These are phyloP conservation scores for Drosophila ironensis DNA, from an alignment of 1,140 invertebrate species.

Conservation along the genomic window DNA sequence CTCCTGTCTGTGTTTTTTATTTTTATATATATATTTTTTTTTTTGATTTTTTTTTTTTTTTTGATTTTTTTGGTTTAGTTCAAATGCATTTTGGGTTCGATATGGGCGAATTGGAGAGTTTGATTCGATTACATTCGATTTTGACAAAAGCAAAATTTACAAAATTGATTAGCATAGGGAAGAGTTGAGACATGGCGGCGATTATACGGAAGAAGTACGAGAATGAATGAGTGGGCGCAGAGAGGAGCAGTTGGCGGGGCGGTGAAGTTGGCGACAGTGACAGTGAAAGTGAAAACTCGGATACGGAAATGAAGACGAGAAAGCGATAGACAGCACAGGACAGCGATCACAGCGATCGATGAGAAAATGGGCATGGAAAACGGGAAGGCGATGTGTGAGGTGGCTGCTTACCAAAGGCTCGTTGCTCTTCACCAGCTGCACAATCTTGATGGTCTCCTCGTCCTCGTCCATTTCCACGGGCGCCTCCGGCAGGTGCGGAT, in stretches of 20 bases:
- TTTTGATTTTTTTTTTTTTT: conserved; percentile 29
- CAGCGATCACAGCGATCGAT: conserved; percentile 23
- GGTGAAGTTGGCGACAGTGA: conserved; percentile 1
- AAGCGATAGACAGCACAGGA: conserved; percentile 31
- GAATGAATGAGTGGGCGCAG: conserved; percentile 52
- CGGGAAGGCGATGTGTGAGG: neutral
- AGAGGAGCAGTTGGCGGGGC: conserved; percentile 38
- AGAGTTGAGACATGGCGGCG: conserved; percentile 39
- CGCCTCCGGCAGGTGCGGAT: conserved; percentile 93
- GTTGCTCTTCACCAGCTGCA: conserved; percentile 97
- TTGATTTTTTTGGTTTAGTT: conserved; percentile 25
- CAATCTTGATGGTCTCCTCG: conserved; percentile 98
- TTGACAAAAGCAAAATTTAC: conserved; percentile 74
- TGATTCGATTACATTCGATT: conserved; percentile 69
- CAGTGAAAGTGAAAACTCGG: conserved; percentile 4
- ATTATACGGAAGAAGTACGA: conserved; percentile 7
- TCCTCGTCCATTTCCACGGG: conserved; percentile 94
- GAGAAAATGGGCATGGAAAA: conserved; percentile 39
- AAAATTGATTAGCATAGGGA: conserved; percentile 64
- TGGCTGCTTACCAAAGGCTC: conserved; percentile 94
- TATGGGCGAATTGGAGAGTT: conserved; percentile 53
- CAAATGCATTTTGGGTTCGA: conserved; percentile 22
- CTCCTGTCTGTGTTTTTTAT: conserved; percentile 88
- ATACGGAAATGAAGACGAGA: neutral
- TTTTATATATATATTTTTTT: too few species aligned